Percentiles rank a stretch among this genome's conserved stretches.
These are phyloP conservation scores for Papilio elwesi DNA, from an alignment of 2,888 invertebrate genomes.

Conservation along the genomic window DNA sequence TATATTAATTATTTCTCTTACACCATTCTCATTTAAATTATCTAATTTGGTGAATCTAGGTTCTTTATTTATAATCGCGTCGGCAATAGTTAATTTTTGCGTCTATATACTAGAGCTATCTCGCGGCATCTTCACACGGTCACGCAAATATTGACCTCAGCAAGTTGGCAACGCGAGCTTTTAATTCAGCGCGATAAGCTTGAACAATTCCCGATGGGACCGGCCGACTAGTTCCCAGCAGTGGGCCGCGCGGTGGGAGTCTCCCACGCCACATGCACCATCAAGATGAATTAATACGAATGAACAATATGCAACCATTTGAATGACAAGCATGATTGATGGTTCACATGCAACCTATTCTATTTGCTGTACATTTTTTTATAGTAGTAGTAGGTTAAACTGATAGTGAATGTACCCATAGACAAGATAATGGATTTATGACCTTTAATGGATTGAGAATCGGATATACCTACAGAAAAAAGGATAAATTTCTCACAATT, in stretches of 20 bases:
- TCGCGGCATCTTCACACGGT: slow-evolving; percentile 19
- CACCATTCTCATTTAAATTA: too few relatives aligned
- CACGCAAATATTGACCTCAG: slow-evolving; percentile 5
- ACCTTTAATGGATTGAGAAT: too few relatives aligned
- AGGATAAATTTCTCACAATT: too few relatives aligned
- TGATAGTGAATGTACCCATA: too few relatives aligned
- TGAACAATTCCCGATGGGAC: slow-evolving; percentile 23
- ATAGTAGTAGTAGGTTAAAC: too few relatives aligned
- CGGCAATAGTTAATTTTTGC: not conserved
- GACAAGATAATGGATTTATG: too few relatives aligned
- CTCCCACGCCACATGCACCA: slow-evolving; percentile 16
- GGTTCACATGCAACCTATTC: not conserved
- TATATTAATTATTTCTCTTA: too few relatives aligned
- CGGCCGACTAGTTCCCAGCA: slow-evolving; percentile 19
- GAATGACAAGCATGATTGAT: not conserved
- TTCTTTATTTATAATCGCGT: too few relatives aligned
- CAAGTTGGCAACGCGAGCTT: slow-evolving; percentile 23
- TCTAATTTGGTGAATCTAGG: too few relatives aligned
- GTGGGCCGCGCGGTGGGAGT: slow-evolving; percentile 32
- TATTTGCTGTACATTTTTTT: not conserved
- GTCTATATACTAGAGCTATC: not conserved
- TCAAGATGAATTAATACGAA: slow-evolving; percentile 5
- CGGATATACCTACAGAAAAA: too few relatives aligned
- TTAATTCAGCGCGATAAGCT: slow-evolving; percentile 22
- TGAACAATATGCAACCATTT: slow-evolving; percentile 30